Evolutionary conservation across 2,113 vertebrate genomes (phyloP).

Genomic region (Apteryx mantelli): DNA sequence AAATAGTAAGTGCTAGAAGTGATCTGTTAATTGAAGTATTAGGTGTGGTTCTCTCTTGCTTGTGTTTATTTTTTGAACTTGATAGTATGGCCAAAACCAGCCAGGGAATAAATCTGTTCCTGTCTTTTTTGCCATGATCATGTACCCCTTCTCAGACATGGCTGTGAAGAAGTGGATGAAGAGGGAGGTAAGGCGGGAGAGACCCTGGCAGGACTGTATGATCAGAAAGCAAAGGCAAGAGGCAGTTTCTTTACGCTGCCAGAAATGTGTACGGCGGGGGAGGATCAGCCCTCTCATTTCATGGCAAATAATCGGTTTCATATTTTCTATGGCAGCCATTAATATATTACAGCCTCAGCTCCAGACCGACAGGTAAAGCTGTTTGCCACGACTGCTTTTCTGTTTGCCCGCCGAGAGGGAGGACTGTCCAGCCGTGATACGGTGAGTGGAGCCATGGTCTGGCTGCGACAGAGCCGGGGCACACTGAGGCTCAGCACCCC

Average conservation of each 20-base stretch:
- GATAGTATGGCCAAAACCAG: not conserved
- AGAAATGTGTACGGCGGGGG: not conserved
- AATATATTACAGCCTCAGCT: not conserved
- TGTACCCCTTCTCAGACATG: not conserved
- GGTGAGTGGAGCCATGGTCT: not conserved
- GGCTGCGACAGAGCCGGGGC: not conserved
- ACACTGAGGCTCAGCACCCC: not conserved
- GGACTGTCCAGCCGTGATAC: not conserved
- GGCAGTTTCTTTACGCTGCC: not conserved
- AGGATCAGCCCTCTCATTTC: slow-evolving; percentile 22
- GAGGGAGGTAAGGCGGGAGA: not conserved
- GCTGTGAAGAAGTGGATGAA: not conserved
- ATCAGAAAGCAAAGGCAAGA: not conserved
- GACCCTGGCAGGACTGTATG: not conserved
- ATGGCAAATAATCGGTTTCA: slow-evolving; percentile 1
- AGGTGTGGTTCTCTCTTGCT: not conserved
- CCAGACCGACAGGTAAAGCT: not conserved
- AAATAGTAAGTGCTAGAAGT: not conserved
- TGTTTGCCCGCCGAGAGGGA: not conserved
- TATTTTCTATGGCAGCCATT: slow-evolving; percentile 17
- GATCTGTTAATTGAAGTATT: not conserved
- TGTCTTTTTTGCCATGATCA: not conserved
- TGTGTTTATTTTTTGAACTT: not conserved
- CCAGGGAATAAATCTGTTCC: not conserved
- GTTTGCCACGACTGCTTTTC: not conserved